Evolutionary conservation across 2,113 vertebrate genomes (phyloP).

Genomic region (Mus spicilegus): DNA sequence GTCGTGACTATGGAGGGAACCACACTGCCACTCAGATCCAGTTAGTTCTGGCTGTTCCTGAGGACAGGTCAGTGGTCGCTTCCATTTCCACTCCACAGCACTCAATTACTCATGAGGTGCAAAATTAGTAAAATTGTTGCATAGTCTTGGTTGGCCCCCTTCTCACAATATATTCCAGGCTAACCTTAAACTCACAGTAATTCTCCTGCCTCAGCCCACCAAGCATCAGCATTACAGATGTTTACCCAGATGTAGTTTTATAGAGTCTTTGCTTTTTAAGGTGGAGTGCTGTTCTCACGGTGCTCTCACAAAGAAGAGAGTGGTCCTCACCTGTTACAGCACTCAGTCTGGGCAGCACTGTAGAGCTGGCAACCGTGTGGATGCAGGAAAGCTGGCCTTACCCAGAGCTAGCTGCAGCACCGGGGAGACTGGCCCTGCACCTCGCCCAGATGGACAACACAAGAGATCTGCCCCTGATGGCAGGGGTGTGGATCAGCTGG

Average conservation of each 20-base stretch:
- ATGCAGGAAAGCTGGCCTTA: no score
- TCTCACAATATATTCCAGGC: neutral
- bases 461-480: no score
- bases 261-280: neutral
- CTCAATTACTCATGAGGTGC: neutral
- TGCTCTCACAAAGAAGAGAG: neutral
- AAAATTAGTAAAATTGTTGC: neutral
- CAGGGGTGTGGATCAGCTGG: no score
- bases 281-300: neutral
- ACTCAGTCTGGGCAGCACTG: no score
- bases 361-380: no score
- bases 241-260: neutral
- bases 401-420: no score
- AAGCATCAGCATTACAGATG: neutral
- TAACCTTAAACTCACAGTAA: neutral
- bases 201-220: neutral
- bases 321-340: neutral
- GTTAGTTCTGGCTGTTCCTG: neutral
- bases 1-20: neutral
- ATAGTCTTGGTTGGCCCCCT: no score
- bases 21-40: neutral
- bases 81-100: neutral
- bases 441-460: no score
- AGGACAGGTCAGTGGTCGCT: neutral
- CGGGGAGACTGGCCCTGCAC: no score